Base-by-base conservation (phyloP, 2,113 vertebrate species). In the Brienomyrus brachyistius region DNA sequence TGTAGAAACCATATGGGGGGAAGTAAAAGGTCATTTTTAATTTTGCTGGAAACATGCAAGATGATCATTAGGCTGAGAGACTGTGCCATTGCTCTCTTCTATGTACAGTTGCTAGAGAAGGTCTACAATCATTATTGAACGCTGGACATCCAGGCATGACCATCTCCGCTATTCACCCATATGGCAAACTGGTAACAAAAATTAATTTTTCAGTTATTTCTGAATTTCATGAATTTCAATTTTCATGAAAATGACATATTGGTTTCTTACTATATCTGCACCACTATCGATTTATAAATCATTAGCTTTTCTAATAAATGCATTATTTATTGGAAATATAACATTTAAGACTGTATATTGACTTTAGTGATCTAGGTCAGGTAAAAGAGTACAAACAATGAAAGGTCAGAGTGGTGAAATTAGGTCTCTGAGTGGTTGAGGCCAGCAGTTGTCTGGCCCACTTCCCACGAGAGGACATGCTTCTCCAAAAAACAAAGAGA, bases 371-470 rank as follows among this genome's bases (percentile, higher is more conserved):
- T 87, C 54, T 48, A 48, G 43, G 45, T 48, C 19, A 21, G 43
- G 8, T 48, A 43, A 47, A 45, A n/a, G 21, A 87, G 11, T 40
- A 7, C 11, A 87, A 51, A 56, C 3, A 13, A 35, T 54, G 13
- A 21, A 31, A 87, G 82, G 51, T 35, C 51, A 56, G 85, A 87
- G 51, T 54, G 85, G 19, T 40, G 85, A 54, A 87, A 86, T 86
- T 13, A 86, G 47, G 27, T 8, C 85, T n/a, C 31, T 43, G 50
- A 87, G 48, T 87, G 51, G 85, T 23, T 48, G 83, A 31, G n/a
- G 85, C 17, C n/a, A 35, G 48, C 51, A 84, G 51, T 15, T 11
- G 7, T 51, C 45, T 86, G 48, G 48, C n/a, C 23, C 48, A 86
- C 48, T 86, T n/a, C 85, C 48, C 85, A 87, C 19, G 51, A 40